Percentiles rank a stretch among this genome's conserved stretches.
Evolutionary conservation across 2,113 vertebrate genomes (phyloP).

Genomic region (Anarhynchus alexandrinus): DNA sequence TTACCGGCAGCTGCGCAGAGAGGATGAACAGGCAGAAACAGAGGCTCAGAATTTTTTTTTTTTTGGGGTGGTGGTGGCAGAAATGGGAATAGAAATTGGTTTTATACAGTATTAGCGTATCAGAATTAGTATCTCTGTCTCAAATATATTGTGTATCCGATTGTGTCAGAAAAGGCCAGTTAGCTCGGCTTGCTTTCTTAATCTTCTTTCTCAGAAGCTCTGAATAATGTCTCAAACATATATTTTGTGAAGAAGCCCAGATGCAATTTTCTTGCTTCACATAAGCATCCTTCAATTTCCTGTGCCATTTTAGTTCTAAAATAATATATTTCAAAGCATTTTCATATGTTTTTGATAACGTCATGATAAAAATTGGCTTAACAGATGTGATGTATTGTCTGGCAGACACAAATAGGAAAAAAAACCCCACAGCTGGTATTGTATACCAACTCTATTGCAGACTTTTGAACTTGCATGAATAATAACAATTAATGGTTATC

Average conservation of each 20-base stretch:
- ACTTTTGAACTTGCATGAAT: not conserved
- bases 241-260: not conserved
- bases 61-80: rapidly evolving
- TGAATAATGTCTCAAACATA: not conserved
- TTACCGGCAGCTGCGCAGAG: not conserved
- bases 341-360: not conserved
- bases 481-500: not conserved
- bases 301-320: not conserved
- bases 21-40: not conserved
- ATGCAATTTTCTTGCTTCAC: not conserved
- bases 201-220: not conserved
- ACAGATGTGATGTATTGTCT: not conserved
- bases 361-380: not conserved
- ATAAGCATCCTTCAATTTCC: not conserved
- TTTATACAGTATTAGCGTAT: not conserved
- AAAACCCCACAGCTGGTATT: not conserved
- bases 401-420: not conserved
- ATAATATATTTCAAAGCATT: not conserved
- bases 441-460: not conserved
- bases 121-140: not conserved
- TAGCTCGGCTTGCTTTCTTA: not conserved
- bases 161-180: not conserved
- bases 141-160: not conserved
- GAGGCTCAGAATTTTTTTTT: not conserved
- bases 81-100: not conserved